Percentiles rank a stretch among this genome's conserved stretches.
Conservation (phyloP, 2,888 invertebrate genomes). For the Boloria euphrosyne region DNA sequence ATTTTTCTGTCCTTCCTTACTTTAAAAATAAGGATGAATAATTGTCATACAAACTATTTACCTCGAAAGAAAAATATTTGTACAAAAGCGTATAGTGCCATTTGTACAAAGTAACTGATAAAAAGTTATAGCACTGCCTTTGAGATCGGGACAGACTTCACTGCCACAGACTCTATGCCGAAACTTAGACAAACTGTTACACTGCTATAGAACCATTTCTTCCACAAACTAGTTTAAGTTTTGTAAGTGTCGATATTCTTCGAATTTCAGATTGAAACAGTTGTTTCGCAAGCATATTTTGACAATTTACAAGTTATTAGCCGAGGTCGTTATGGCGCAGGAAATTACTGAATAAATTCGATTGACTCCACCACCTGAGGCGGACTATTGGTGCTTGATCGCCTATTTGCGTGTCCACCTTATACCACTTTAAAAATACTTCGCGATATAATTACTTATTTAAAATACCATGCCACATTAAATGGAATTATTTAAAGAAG, state of each 20-base stretch:
- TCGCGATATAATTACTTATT: conserved; percentile 22
- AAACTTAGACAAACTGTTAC: conserved; percentile 30
- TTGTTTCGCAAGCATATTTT: conserved; percentile 53
- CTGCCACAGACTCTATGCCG: conserved; percentile 9
- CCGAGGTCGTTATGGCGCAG: conserved; percentile 53
- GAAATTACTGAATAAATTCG: conserved; percentile 77
- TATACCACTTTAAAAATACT: conserved; percentile 39
- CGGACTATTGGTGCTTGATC: conserved; percentile 62
- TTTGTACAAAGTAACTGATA: background rate
- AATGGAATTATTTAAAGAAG: conserved; percentile 15
- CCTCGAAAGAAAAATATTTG: background rate
- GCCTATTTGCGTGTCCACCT: conserved; percentile 66
- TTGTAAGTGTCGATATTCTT: background rate
- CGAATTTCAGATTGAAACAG: background rate
- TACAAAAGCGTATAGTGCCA: background rate
- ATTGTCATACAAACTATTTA: too few species aligned
- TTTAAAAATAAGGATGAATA: too few species aligned
- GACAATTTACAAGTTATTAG: conserved; percentile 56
- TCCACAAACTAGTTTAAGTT: conserved; percentile 15
- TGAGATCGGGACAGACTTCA: background rate
- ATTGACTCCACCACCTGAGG: conserved; percentile 62
- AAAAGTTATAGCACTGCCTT: conserved; percentile 9
- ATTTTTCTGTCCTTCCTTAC: too few species aligned
- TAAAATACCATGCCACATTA: conserved; percentile 5
- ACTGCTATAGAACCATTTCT: conserved; percentile 37